Evolutionary conservation across 2,113 vertebrate species (phyloP).

Genomic region (Corythaixoides concolor): DNA sequence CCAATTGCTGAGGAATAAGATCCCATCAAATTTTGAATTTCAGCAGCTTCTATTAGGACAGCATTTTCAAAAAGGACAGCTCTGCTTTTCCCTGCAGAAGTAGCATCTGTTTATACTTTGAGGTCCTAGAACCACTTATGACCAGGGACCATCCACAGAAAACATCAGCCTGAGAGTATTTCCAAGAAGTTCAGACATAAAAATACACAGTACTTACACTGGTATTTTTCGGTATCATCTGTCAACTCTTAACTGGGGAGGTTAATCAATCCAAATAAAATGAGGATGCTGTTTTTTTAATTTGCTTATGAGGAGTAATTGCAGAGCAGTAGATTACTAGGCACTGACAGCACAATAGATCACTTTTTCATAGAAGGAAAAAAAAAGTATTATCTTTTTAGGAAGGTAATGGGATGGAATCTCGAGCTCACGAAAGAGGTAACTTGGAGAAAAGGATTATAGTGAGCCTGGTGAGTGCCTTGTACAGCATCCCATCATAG

Average conservation of each 20-base stretch:
- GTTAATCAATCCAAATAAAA: conserved; percentile 23
- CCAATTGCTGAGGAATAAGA: neutral
- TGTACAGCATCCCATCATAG: neutral
- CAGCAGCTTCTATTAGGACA: neutral
- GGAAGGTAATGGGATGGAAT: neutral
- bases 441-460: neutral
- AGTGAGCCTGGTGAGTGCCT: neutral
- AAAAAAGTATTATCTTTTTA: neutral
- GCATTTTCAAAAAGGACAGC: neutral
- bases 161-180: neutral
- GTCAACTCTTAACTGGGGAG: neutral
- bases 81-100: neutral
- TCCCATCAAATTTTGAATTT: neutral
- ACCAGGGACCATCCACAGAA: neutral
- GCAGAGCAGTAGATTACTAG: neutral
- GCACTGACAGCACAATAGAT: neutral
- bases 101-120: neutral
- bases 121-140: neutral
- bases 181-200: neutral
- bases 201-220: neutral
- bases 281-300: neutral
- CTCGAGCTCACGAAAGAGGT: neutral
- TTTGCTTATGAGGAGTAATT: neutral
- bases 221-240: neutral
- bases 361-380: neutral